Evolutionary conservation across 2,113 vertebrate species (phyloP).

Genomic region (Macquaria australasica): DNA sequence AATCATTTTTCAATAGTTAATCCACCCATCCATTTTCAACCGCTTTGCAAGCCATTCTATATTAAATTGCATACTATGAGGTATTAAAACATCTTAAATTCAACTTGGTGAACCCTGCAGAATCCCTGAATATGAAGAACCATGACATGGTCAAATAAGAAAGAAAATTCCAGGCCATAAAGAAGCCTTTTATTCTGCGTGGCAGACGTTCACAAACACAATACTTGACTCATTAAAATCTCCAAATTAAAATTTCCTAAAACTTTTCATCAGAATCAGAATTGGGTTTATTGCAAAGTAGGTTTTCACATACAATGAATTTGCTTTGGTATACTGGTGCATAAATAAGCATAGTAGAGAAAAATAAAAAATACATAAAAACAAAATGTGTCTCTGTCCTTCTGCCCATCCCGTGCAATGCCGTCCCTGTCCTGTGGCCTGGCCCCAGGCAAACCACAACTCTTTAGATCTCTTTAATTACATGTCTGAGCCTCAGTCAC

Average conservation of each 20-base stretch:
- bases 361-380: no score
- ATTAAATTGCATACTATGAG: background rate
- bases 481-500: constrained; percentile 38
- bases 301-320: no score
- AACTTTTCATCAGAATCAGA: background rate
- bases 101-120: background rate
- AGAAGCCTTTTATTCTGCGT: background rate
- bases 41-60: background rate
- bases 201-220: background rate
- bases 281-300: no score
- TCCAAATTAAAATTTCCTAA: background rate
- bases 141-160: background rate
- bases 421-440: constrained; percentile 10
- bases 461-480: constrained; percentile 62
- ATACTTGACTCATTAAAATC: background rate
- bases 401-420: background rate
- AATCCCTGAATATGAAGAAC: background rate
- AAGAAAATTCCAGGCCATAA: background rate
- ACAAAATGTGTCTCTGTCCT: constrained; percentile 11
- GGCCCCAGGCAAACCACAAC: constrained; percentile 8
- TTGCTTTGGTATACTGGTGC: no score
- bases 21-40: background rate
- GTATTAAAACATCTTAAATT: background rate
- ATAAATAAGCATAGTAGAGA: no score
- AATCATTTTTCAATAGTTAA: background rate